Evolutionary conservation across 37 sponge, comb jelly and placozoan genomes (phyloP), one percentile per base, ranked within the genome.

Genomic region (Halisarca cf. caerulea): DNA sequence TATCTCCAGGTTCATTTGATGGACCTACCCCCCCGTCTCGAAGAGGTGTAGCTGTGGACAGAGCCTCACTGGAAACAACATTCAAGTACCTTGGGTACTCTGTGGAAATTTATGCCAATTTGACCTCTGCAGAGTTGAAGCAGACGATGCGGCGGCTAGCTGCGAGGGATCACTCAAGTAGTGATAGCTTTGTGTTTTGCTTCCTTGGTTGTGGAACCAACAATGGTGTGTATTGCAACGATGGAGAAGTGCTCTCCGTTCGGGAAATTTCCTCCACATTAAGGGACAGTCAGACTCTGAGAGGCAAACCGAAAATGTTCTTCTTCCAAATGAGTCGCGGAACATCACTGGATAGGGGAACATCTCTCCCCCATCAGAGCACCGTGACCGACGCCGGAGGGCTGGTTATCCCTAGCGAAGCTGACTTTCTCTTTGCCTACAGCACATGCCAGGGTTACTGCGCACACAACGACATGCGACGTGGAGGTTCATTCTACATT

Each of bases 391-490:
- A 85, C 33, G 35, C 58, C 18, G 20, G 37, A 80, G 11, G 80
- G 1, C 30, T 35, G 34, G 33, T 20, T 0, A 17, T 89, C 0
- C 91, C 87, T 1, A 59, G 51, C 75, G 84, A 82, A 15, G 78
- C 88, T 8, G 91, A 91, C 34, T 84, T 91, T 53, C 84, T 84
- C 39, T 84, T 87, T 64, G 88, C 80, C 0, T 84, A 78, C 83
- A 84, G 88, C 5, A 72, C 88, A 8, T 58, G 83, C 20, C 54
- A 42, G 3, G 87, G 84, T 17, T 43, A 80, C 23, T 70, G 69
- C 14, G 83, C 83, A 24, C 86, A 82, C 79, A 34, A 85, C 9
- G 82, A 87, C n/a, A 51, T 80, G 28, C 64, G 85, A 18, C 58
- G 80, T 27, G 32, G 24, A 24, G 91, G 91, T 15, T 85, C 91